Conservation (phyloP, 2,113 vertebrate species). For the Atractosteus spatula region DNA sequence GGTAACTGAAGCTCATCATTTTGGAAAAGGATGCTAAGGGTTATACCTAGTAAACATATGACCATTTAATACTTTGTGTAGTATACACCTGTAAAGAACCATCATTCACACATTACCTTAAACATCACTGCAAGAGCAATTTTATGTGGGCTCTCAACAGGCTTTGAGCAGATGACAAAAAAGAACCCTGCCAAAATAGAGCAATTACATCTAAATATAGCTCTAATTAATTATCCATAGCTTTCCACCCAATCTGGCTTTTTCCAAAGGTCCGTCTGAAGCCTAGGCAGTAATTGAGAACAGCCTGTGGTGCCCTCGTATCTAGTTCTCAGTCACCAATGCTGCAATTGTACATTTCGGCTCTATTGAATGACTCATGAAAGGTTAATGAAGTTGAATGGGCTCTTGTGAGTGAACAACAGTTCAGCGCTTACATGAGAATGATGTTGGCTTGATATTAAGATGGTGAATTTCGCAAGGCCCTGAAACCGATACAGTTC, state of each 20-base stretch:
- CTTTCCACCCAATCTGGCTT: slow-evolving; percentile 24
- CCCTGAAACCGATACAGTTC: slow-evolving; percentile 21
- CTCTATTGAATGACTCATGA: slow-evolving; percentile 74
- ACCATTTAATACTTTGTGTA: slow-evolving; percentile 4
- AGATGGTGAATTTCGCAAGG: slow-evolving; percentile 23
- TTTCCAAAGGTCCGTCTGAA: slow-evolving; percentile 42
- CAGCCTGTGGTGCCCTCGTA: slow-evolving; percentile 49
- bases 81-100: too few relatives aligned
- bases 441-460: slow-evolving; percentile 32
- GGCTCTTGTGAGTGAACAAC: slow-evolving; percentile 60
- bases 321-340: slow-evolving; percentile 63
- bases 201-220: slow-evolving; percentile 25
- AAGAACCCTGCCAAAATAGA: not conserved
- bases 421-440: slow-evolving; percentile 60
- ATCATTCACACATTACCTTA: not conserved
- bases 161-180: too few relatives aligned
- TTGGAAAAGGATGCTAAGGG: too few relatives aligned
- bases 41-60: too few relatives aligned
- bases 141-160: too few relatives aligned
- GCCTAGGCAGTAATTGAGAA: slow-evolving; percentile 52
- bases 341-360: slow-evolving; percentile 41
- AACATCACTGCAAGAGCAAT: not conserved
- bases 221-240: slow-evolving; percentile 40
- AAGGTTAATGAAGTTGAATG: slow-evolving; percentile 78
- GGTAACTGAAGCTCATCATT: too few relatives aligned